phyloP scores from a whole-genome alignment of 23 tunicate genomes.

The Oikopleura vanhoeffeni region DNA sequence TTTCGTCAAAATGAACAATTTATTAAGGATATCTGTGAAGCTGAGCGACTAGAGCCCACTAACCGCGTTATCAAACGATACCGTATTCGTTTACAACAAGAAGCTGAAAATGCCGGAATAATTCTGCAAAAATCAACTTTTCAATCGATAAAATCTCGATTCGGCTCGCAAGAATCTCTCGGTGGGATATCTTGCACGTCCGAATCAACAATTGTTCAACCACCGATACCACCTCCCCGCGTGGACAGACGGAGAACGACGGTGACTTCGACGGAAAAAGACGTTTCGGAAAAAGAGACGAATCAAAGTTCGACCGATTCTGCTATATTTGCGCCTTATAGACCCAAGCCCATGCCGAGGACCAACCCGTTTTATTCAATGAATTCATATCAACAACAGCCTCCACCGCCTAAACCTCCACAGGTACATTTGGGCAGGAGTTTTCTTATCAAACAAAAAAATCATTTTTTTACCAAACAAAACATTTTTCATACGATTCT shows the following conservation, averaged over 20 bases:
- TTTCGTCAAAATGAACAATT: neutral
- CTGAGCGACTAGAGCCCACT: conserved; percentile 4
- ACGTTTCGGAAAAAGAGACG: neutral
- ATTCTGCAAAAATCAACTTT: neutral
- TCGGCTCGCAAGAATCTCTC: neutral
- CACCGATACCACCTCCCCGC: conserved; percentile 2
- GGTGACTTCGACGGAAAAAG: neutral
- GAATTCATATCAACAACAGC: neutral
- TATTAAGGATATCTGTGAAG: conserved; percentile 1
- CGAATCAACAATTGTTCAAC: neutral
- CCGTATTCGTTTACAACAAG: neutral
- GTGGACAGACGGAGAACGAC: neutral
- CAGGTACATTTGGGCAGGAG: too few species aligned
- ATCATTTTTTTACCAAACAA: too few species aligned
- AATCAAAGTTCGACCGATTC: neutral
- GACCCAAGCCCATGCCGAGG: neutral
- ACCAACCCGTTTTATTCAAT: conserved; percentile 3
- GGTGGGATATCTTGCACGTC: neutral
- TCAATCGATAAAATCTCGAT: neutral
- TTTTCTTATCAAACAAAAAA: too few species aligned
- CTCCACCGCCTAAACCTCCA: neutral
- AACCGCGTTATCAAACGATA: neutral
- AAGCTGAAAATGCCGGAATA: neutral
- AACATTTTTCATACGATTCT: too few species aligned
- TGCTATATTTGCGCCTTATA: neutral